Evolutionary conservation across 1,140 invertebrate species (phyloP).

Genomic region (Drosophila trapezifrons): DNA sequence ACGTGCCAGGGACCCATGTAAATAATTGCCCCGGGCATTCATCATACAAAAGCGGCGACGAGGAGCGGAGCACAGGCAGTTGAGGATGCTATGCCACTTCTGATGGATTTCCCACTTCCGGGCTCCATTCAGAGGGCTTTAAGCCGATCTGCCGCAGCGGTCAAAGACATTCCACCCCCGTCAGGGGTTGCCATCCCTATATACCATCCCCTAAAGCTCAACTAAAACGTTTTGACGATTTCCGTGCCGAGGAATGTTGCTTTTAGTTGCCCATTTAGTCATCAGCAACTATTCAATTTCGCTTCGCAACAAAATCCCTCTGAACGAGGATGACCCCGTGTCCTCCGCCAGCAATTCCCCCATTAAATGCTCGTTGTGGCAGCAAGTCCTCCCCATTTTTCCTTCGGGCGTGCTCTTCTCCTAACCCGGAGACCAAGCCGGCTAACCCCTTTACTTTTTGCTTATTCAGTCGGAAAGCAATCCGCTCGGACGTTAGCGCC

Average conservation of each 20-base stretch:
- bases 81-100: constrained; percentile 33
- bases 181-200: not conserved
- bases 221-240: constrained; percentile 50
- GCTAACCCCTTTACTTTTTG: constrained; percentile 63
- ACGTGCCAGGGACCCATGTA: constrained; percentile 65
- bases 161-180: constrained; percentile 41
- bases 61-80: constrained; percentile 40
- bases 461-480: constrained; percentile 70
- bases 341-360: constrained; percentile 44
- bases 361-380: constrained; percentile 76
- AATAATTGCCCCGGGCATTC: constrained; percentile 66
- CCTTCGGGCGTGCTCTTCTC: not conserved
- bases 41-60: constrained; percentile 54
- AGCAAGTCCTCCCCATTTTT: constrained; percentile 32
- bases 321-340: constrained; percentile 17
- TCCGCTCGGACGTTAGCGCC: constrained; percentile 51
- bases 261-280: constrained; percentile 62
- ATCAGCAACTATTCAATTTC: constrained; percentile 62
- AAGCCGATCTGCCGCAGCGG: constrained; percentile 56
- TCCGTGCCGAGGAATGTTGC: constrained; percentile 48
- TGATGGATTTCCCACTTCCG: constrained; percentile 70
- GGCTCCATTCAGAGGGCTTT: constrained; percentile 54
- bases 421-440: constrained; percentile 10
- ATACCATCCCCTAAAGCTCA: constrained; percentile 4
- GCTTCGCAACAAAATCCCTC: constrained; percentile 46